Percentiles rank a stretch among this genome's conserved stretches.
phyloP scores from a whole-genome alignment of 2,797 vertebrate genomes.

The Distichodus sexfasciatus region DNA sequence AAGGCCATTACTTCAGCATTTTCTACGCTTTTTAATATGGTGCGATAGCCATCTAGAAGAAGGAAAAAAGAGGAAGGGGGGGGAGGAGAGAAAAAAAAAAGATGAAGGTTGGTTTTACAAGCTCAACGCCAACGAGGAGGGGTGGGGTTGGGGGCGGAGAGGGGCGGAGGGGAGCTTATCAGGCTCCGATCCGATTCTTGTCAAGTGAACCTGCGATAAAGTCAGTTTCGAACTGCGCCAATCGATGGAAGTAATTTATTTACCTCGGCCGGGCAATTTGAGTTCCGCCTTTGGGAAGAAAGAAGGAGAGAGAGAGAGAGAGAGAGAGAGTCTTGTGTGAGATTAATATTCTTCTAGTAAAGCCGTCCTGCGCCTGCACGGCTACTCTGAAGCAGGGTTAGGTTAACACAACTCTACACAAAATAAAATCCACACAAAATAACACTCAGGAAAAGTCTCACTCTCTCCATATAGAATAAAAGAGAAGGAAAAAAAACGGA shows the following conservation, averaged over 20 bases:
- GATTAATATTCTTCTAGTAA: slow-evolving; percentile 75
- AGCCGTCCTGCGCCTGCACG: slow-evolving; percentile 60
- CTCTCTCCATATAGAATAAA: no score
- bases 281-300: slow-evolving; percentile 65
- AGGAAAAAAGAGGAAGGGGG: slow-evolving; percentile 31
- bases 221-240: slow-evolving; percentile 75
- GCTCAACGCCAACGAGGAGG: slow-evolving; percentile 28
- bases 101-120: slow-evolving; percentile 54
- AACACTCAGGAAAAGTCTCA: slow-evolving; percentile 2
- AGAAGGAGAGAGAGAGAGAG: slow-evolving; percentile 31
- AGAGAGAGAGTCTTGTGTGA: slow-evolving; percentile 53
- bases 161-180: slow-evolving; percentile 62
- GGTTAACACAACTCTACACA: slow-evolving; percentile 73
- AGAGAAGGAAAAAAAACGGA: no score
- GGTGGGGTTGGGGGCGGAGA: no score
- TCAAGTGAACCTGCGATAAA: slow-evolving; percentile 78
- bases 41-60: slow-evolving; percentile 66
- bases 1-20: slow-evolving; percentile 36
- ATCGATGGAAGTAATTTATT: slow-evolving; percentile 82
- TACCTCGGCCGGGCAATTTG: slow-evolving; percentile 73
- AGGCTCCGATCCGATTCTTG: slow-evolving; percentile 72
- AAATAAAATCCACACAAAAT: slow-evolving; percentile 57
- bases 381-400: slow-evolving; percentile 75
- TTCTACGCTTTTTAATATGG: slow-evolving; percentile 63
- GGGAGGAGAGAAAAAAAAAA: background rate